Percentiles rank a stretch among this genome's conserved stretches.
phyloP scores from a whole-genome alignment of 2,113 vertebrate species.

The zebrafish (Danio rerio) region DNA sequence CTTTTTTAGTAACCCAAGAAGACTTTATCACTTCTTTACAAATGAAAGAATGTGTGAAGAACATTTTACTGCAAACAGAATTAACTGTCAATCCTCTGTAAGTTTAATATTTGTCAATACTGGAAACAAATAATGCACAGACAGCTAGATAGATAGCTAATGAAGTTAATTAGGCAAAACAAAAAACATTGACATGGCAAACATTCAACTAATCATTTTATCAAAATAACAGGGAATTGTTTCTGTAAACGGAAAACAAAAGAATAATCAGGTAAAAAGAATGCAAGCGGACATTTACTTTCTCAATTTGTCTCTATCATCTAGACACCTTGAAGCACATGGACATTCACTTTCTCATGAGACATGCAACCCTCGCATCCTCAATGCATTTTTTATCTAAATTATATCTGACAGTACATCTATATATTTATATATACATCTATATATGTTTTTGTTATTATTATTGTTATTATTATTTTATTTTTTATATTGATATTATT shows the following conservation, averaged over 20 bases:
- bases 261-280: neutral
- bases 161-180: neutral
- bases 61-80: neutral
- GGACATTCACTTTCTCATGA: too few relatives aligned
- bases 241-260: neutral
- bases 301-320: too few relatives aligned
- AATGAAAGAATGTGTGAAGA: neutral
- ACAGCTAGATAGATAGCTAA: neutral
- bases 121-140: neutral
- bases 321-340: too few relatives aligned
- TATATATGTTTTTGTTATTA: too few relatives aligned
- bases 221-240: neutral
- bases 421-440: too few relatives aligned
- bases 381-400: too few relatives aligned
- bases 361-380: too few relatives aligned
- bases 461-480: too few relatives aligned
- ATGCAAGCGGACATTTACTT: neutral
- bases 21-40: neutral
- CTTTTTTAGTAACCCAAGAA: neutral
- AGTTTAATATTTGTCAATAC: neutral
- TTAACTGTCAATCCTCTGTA: neutral
- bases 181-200: neutral
- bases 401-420: too few relatives aligned
- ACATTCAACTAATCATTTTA: neutral
- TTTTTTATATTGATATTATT: too few relatives aligned